Evolutionary conservation across 2,113 vertebrate genomes (phyloP).

Genomic region (Oncorhynchus clarkii): DNA sequence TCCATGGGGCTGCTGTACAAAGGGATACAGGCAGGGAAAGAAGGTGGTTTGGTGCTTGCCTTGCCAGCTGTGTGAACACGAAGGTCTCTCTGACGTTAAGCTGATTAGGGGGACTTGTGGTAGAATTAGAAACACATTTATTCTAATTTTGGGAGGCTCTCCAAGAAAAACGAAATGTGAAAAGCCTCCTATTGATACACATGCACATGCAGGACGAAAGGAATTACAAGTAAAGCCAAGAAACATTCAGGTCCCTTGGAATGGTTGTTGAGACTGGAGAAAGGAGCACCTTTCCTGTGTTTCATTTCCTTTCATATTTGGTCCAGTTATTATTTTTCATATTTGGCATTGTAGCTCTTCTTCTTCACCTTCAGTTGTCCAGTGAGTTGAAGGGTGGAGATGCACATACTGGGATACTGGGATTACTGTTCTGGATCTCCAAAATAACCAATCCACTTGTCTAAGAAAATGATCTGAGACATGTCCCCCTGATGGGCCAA

Average conservation of each 20-base stretch:
- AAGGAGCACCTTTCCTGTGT: no score
- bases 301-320: background rate
- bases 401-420: no score
- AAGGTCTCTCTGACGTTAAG: constrained; percentile 67
- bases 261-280: background rate
- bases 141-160: constrained; percentile 65
- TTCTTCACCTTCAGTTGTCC: no score
- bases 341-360: no score
- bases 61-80: constrained; percentile 65
- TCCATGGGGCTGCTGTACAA: constrained; percentile 15
- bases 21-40: constrained; percentile 10
- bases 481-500: no score
- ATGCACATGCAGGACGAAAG: background rate
- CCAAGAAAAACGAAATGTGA: constrained; percentile 68
- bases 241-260: background rate
- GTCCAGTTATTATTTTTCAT: background rate
- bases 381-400: no score
- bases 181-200: constrained; percentile 61
- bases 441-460: no score
- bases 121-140: constrained; percentile 74
- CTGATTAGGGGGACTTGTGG: constrained; percentile 65
- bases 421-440: no score
- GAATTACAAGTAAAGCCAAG: background rate
- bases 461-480: no score
- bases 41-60: constrained; percentile 33